These are phyloP conservation scores for Colletes gigas DNA, from an alignment of 1,140 invertebrate genomes.

Conservation along the genomic window DNA sequence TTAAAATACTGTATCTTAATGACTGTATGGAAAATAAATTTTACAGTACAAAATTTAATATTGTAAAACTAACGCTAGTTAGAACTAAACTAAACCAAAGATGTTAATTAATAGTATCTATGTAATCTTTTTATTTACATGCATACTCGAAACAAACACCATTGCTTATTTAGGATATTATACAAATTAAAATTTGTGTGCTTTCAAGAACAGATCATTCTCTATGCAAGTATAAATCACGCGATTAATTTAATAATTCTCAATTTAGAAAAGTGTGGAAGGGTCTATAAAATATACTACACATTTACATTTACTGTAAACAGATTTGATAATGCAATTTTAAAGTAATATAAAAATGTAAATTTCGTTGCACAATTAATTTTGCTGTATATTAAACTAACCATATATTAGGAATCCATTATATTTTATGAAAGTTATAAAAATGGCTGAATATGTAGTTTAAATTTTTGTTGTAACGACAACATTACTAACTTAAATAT, in stretches of 20 bases:
- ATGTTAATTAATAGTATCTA: neutral
- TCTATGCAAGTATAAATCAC: neutral
- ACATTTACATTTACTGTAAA: conserved; percentile 15
- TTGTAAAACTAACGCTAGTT: neutral
- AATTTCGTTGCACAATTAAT: neutral
- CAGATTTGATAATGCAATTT: conserved; percentile 8
- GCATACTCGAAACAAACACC: conserved; percentile 4
- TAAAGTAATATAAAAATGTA: neutral
- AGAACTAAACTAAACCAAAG: conserved; percentile 9
- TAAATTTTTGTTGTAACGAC: conserved; percentile 15
- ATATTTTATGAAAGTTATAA: neutral
- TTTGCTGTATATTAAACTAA: conserved; percentile 7
- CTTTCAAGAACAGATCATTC: neutral
- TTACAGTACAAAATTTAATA: neutral
- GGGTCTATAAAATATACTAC: neutral
- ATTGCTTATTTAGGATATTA: neutral
- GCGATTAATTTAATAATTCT: neutral
- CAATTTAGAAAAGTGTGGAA: conserved; percentile 7
- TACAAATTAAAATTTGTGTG: neutral
- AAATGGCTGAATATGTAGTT: neutral
- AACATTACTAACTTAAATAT: conserved; percentile 17
- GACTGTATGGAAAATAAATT: conserved; percentile 1
- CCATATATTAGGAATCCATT: neutral
- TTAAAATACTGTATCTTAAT: conserved; percentile 8
- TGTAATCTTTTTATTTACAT: conserved; percentile 18